Conservation (phyloP, 2,797 vertebrate species). For the Nannoperca obscura region DNA sequence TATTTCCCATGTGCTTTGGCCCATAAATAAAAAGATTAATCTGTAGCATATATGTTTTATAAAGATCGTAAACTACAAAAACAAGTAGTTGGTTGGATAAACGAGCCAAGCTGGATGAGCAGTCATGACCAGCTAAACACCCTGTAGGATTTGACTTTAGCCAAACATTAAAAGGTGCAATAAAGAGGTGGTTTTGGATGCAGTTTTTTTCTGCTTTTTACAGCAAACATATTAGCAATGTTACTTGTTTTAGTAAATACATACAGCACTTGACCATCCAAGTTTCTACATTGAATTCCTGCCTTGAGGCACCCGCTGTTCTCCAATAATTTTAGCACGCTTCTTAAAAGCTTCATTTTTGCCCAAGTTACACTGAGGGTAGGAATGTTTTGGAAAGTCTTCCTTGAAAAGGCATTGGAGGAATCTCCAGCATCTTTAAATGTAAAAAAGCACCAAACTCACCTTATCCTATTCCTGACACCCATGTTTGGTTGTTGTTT, state of each 20-base stretch:
- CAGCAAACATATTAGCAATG: not conserved
- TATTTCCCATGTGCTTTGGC: not conserved
- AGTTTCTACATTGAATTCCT: not conserved
- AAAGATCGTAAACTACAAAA: not conserved
- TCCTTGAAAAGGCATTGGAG: conserved; percentile 11
- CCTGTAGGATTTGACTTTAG: not conserved
- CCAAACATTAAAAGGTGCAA: not conserved
- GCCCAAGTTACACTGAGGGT: conserved; percentile 8
- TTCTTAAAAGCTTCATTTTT: too few relatives aligned
- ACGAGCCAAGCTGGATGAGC: not conserved
- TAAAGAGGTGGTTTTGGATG: not conserved
- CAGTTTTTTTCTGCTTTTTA: not conserved
- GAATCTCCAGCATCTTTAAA: not conserved
- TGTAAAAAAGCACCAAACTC: not conserved
- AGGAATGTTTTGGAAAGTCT: conserved; percentile 10
- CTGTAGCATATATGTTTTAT: not conserved
- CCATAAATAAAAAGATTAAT: not conserved
- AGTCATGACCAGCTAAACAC: not conserved
- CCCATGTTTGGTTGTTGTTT: conserved; percentile 22
- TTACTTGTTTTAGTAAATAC: not conserved
- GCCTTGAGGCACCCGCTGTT: not conserved
- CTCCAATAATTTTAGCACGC: conserved; percentile 15
- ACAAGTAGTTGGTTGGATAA: not conserved
- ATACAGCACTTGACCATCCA: not conserved
- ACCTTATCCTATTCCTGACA: conserved; percentile 13